Base-by-base conservation (phyloP, 2,113 vertebrate genomes). In the Turdus rufiventris region DNA sequence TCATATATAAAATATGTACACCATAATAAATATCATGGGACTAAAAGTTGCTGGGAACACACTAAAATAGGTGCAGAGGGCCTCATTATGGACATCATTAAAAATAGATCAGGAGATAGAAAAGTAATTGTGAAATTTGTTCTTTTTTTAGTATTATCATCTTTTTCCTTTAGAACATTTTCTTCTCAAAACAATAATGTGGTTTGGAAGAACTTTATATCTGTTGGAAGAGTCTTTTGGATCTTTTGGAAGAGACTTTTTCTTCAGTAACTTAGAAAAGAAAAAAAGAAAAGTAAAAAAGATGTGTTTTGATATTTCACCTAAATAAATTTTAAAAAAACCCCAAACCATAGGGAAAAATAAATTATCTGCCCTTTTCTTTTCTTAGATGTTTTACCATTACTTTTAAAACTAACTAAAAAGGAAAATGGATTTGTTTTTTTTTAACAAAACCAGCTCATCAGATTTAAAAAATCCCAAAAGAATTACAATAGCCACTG, bases 1-100 rank as follows among this genome's bases (percentile, higher is more conserved):
- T 94, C 67, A 87, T 91, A 79, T 71, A 96, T 86, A 95, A 96
- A 79, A 86, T 94, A 74, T 79, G 76, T 62, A n/a, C 9, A 74
- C 8, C 16, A 58, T 58, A 96, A 92, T 79, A 86, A 75, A 86
- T 92, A 74, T 19, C 3, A 1, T 63, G 76, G 72, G 65, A 81
- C 29, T 72, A 26, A 68, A 95, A 84, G 34, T 87, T 79, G 15
- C 81, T 84, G 28, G 77, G 62, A 91, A 89, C 18, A 81, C 50
- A 73, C 26, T 71, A 74, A 88, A 92, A 85, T 83, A 83, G 60
- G 67, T 88, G 63, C 45, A 92, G 56, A 88, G 91, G 31, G 47
- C 45, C n/a, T 94, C 86, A 61, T 92, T 92, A 92, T 12, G 23
- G 62, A 71, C 56, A 76, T 33, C 48, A 76, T 92, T 89, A 92